A percentile compares a stretch with the other conserved stretches of the same genome.
phyloP scores from a whole-genome alignment of 1,140 invertebrate genomes.

The Diploscapter pachys region DNA sequence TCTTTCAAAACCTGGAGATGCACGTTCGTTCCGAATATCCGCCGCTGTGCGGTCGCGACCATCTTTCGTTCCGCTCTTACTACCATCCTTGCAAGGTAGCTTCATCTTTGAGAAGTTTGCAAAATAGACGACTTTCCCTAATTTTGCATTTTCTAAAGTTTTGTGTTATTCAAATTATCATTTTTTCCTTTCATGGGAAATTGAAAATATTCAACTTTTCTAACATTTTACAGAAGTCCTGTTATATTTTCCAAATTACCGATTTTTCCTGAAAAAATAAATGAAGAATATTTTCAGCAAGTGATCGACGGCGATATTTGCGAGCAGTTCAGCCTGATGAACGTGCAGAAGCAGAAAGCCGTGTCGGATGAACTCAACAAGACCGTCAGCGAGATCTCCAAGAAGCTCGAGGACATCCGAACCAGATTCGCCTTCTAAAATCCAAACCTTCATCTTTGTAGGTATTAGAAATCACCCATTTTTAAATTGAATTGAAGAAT shows the following conservation, averaged over 20 bases:
- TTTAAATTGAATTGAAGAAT: too few species aligned
- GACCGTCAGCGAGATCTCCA: constrained; percentile 84
- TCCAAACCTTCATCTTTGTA: too few species aligned
- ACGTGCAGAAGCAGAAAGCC: constrained; percentile 84
- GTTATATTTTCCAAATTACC: too few species aligned
- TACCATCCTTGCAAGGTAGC: constrained; percentile 91
- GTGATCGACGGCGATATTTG: constrained; percentile 98
- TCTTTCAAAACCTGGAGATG: constrained; percentile 99
- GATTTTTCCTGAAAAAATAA: too few species aligned
- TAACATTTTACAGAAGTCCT: too few species aligned
- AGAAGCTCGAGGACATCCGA: constrained; percentile 87
- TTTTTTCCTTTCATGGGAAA: too few species aligned
- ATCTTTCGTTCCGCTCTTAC: constrained; percentile 91
- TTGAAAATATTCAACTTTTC: too few species aligned
- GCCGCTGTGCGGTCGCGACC: constrained; percentile 91
- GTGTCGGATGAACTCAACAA: constrained; percentile 90
- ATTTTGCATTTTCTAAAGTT: too few species aligned
- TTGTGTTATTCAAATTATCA: too few species aligned
- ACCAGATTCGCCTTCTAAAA: constrained; percentile 86
- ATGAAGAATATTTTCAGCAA: constrained; percentile 66
- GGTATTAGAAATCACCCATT: too few species aligned
- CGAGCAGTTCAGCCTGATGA: constrained; percentile 96
- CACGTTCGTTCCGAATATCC: constrained; percentile 96
- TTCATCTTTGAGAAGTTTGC: too few species aligned
- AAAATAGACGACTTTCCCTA: constrained; percentile 26